Evolutionary conservation across 1,140 invertebrate species (phyloP).

Genomic region (Pogonus chalceus): DNA sequence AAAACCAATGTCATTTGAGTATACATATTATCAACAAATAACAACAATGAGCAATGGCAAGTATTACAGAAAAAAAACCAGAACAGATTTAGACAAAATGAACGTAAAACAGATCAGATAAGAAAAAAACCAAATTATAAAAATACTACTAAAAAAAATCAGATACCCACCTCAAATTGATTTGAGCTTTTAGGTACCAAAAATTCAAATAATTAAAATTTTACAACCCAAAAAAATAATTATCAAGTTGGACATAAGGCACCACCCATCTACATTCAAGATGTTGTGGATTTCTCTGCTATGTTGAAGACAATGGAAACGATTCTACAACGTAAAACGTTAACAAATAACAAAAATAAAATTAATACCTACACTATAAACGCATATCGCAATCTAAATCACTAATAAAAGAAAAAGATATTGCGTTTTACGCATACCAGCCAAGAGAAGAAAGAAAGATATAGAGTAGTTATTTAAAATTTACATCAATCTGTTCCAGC

Average conservation of each 20-base stretch:
- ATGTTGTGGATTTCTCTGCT: not conserved
- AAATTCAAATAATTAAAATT: too few relatives aligned
- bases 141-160: too few relatives aligned
- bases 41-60: too few relatives aligned
- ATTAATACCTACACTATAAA: not conserved
- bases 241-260: not conserved
- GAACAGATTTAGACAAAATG: too few relatives aligned
- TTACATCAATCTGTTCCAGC: slow-evolving; percentile 18
- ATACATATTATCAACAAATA: too few relatives aligned
- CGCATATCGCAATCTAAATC: slow-evolving; percentile 1
- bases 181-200: too few relatives aligned
- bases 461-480: slow-evolving; percentile 20
- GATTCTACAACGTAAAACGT: not conserved
- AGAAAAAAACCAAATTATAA: too few relatives aligned
- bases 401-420: slow-evolving; percentile 8
- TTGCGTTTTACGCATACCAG: slow-evolving; percentile 9
- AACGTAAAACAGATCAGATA: too few relatives aligned
- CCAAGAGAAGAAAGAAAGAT: slow-evolving; percentile 13
- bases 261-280: not conserved
- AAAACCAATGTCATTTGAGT: too few relatives aligned
- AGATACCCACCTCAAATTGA: too few relatives aligned
- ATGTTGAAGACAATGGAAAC: not conserved
- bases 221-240: not conserved
- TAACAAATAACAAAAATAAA: slow-evolving; percentile 10
- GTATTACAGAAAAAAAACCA: too few relatives aligned